phyloP scores from a whole-genome alignment of 2,888 invertebrate genomes.

The Leptarthrus brevirostris region DNA sequence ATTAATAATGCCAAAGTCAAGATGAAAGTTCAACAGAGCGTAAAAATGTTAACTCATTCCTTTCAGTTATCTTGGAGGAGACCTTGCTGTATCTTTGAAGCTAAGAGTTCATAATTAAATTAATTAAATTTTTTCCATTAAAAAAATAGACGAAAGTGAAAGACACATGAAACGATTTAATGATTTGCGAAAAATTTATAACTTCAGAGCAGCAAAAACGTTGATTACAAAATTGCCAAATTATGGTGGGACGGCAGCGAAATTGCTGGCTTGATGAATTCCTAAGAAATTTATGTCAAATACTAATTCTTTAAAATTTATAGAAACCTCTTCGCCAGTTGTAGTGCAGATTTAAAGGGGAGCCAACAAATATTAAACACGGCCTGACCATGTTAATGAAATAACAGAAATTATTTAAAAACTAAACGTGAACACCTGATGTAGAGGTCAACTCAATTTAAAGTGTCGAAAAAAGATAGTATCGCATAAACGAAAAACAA shows the following conservation, averaged over 20 bases:
- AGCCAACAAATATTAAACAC: too few species aligned
- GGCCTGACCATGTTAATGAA: too few species aligned
- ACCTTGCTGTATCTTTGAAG: background rate
- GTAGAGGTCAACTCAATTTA: background rate
- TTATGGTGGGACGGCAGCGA: background rate
- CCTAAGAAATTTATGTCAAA: conserved; percentile 42
- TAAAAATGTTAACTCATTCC: conserved; percentile 20
- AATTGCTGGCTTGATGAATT: conserved; percentile 42
- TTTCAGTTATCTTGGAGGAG: background rate
- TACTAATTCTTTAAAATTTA: conserved; percentile 45
- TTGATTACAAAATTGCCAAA: background rate
- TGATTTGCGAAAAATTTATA: conserved; percentile 41
- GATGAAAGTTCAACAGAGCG: conserved; percentile 29
- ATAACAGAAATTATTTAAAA: too few species aligned
- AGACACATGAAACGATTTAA: conserved; percentile 25
- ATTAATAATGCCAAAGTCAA: conserved; percentile 14
- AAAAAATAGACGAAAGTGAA: background rate
- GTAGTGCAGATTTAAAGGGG: background rate
- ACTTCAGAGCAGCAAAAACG: background rate
- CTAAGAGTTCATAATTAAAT: conserved; percentile 38
- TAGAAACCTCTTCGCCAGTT: conserved; percentile 20
- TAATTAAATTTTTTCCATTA: conserved; percentile 33
- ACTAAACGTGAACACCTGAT: conserved; percentile 28
- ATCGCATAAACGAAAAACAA: too few species aligned
- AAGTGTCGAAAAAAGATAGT: too few species aligned